These are phyloP conservation scores for Lycia hirtaria DNA, from an alignment of 2,888 invertebrate genomes.

Conservation along the genomic window DNA sequence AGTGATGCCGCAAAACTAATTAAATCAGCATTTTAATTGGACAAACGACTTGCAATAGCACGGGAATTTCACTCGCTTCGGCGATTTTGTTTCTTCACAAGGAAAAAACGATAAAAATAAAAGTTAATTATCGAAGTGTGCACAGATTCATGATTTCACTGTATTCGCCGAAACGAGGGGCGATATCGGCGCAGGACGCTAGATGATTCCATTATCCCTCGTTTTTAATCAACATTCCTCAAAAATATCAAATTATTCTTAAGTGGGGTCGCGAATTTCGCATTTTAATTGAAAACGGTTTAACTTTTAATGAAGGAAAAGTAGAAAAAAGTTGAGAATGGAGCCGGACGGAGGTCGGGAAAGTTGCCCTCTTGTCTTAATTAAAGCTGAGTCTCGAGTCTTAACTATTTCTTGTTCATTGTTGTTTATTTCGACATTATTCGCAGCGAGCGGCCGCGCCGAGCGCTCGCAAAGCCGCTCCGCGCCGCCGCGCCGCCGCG, in stretches of 20 bases:
- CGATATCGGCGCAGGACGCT: constrained; percentile 23
- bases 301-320: constrained; percentile 69
- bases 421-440: constrained; percentile 54
- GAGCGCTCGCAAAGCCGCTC: too few relatives aligned
- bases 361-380: constrained; percentile 55
- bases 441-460: constrained; percentile 19
- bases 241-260: constrained; percentile 42
- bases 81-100: too few relatives aligned
- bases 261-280: constrained; percentile 44
- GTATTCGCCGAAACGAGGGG: constrained; percentile 15
- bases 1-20: too few relatives aligned
- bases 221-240: constrained; percentile 39
- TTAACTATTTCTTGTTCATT: constrained; percentile 57
- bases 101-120: constrained; percentile 3
- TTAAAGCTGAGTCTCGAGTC: constrained; percentile 53
- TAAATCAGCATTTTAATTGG: too few relatives aligned
- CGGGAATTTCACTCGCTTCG: background rate
- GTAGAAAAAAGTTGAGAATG: constrained; percentile 57
- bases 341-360: constrained; percentile 39
- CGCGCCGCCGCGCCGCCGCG: constrained; percentile 9
- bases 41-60: too few relatives aligned
- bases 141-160: background rate
- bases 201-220: constrained; percentile 33
- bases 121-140: constrained; percentile 2
- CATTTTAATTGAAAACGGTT: constrained; percentile 70